A percentile compares a stretch with the other conserved stretches of the same genome.
These are phyloP conservation scores for Thyatira batis DNA, from an alignment of 2,888 invertebrate genomes.

Conservation along the genomic window DNA sequence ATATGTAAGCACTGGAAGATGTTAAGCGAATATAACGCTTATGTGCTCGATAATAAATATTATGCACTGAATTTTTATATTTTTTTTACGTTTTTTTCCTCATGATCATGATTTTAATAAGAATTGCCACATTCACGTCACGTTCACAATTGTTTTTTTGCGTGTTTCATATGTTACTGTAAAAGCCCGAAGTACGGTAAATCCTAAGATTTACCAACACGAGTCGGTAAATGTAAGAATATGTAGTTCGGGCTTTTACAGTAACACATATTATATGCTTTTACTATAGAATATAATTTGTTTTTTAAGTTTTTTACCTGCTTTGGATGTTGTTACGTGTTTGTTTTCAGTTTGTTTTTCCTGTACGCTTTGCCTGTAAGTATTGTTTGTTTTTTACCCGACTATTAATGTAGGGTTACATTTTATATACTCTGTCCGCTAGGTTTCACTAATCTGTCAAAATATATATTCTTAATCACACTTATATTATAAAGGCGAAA, in stretches of 20 bases:
- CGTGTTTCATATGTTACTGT: too few relatives aligned
- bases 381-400: constrained; percentile 20
- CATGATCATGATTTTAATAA: neutral
- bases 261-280: too few relatives aligned
- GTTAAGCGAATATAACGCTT: constrained; percentile 18
- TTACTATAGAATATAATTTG: neutral
- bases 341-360: constrained; percentile 12
- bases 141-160: neutral
- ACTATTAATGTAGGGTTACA: too few relatives aligned
- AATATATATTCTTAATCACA: too few relatives aligned
- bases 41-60: constrained; percentile 49
- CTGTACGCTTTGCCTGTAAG: constrained; percentile 28
- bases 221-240: too few relatives aligned
- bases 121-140: neutral
- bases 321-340: neutral
- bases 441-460: too few relatives aligned
- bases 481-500: too few relatives aligned
- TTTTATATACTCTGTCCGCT: too few relatives aligned
- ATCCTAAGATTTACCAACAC: too few relatives aligned
- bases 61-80: constrained; percentile 47
- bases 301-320: neutral
- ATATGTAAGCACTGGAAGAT: constrained; percentile 11
- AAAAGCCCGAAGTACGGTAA: too few relatives aligned
- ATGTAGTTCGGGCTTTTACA: too few relatives aligned
- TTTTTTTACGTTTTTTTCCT: constrained; percentile 14